These are phyloP conservation scores for Semotilus atromaculatus DNA, from an alignment of 2,797 vertebrate species.

Conservation along the genomic window DNA sequence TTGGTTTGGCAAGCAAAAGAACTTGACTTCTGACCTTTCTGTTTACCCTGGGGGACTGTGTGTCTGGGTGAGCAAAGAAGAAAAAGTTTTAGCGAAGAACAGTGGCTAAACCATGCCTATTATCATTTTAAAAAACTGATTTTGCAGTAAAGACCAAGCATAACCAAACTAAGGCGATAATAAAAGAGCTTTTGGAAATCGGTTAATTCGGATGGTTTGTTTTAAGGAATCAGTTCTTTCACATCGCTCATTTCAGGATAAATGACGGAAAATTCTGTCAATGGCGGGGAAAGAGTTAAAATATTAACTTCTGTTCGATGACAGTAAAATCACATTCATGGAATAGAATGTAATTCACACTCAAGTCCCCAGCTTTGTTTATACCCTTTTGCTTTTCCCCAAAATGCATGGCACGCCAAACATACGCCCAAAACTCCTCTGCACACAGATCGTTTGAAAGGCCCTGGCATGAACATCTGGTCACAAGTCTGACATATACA, in stretches of 20 bases:
- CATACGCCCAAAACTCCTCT: conserved; percentile 13
- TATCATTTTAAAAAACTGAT: not conserved
- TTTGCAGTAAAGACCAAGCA: not conserved
- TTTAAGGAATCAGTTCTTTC: not conserved
- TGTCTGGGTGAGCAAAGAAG: conserved; percentile 48
- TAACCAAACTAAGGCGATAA: not conserved
- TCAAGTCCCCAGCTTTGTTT: not conserved
- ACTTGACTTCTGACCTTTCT: conserved; percentile 47
- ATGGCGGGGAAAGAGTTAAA: too few relatives aligned
- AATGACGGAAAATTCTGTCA: not conserved
- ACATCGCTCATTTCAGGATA: not conserved
- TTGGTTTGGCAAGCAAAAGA: conserved; percentile 53
- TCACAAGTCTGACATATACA: conserved; percentile 47
- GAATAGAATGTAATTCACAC: not conserved
- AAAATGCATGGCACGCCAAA: not conserved
- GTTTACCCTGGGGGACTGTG: conserved; percentile 39
- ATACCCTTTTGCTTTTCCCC: not conserved
- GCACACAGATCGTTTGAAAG: conserved; percentile 17
- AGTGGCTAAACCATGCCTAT: not conserved
- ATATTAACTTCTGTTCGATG: too few relatives aligned
- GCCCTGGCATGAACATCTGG: conserved; percentile 57
- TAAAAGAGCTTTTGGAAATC: not conserved
- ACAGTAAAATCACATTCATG: too few relatives aligned
- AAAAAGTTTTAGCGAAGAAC: not conserved
- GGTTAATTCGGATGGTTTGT: not conserved